These are phyloP conservation scores for Sanderia malayensis DNA, from an alignment of 30 jellyfish, hydroid and myxozoan species.

Conservation along the genomic window DNA sequence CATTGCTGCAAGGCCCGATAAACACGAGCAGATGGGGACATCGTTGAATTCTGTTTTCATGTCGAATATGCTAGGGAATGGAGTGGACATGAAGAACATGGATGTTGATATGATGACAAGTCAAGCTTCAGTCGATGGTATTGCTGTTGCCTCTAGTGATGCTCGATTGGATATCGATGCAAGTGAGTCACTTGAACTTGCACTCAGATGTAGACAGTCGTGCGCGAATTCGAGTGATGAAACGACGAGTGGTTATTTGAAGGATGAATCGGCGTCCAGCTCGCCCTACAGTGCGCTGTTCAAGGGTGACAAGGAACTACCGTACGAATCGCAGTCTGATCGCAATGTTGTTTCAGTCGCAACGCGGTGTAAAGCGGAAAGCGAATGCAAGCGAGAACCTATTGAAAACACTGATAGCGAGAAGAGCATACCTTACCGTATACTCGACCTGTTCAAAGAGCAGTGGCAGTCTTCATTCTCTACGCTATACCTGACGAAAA, in stretches of 20 bases:
- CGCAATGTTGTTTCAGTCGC: background rate
- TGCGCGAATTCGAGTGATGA: background rate
- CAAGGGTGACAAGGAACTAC: constrained; percentile 30
- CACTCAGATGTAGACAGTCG: constrained; percentile 10
- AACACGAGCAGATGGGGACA: background rate
- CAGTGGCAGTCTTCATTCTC: constrained; percentile 74
- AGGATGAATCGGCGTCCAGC: background rate
- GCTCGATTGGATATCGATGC: background rate
- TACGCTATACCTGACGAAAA: constrained; percentile 38
- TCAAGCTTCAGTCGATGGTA: background rate
- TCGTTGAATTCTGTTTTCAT: background rate
- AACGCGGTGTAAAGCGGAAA: no score
- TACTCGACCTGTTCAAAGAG: constrained; percentile 50
- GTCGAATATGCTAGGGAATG: background rate
- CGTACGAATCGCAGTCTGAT: background rate
- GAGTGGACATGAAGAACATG: background rate
- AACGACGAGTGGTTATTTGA: background rate
- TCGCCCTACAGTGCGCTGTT: constrained; percentile 25
- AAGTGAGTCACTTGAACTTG: constrained; percentile 25
- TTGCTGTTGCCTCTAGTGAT: background rate
- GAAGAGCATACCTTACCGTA: constrained; percentile 14
- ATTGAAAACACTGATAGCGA: background rate
- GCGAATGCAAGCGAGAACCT: no score
- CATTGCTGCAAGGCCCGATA: background rate
- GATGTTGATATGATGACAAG: background rate